Conservation (phyloP, 2,113 vertebrate genomes). For the Pachypanchax playfairii region DNA sequence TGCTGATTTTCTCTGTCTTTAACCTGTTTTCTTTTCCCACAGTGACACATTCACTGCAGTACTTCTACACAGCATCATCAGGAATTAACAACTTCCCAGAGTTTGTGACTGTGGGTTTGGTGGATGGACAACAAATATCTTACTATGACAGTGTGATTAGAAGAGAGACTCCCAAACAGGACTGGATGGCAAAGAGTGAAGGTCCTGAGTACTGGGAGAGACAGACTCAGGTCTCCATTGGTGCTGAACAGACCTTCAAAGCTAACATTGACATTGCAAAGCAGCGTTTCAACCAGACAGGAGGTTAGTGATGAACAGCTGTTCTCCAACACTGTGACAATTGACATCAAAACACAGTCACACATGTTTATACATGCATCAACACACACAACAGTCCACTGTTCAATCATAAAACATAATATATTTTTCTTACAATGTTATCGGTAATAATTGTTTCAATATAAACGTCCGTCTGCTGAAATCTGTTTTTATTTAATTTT, state of each 20-base stretch:
- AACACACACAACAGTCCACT: no score
- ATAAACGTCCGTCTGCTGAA: no score
- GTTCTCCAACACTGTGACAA: neutral
- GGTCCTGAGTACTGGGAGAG: conserved; percentile 11
- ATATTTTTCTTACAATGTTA: no score
- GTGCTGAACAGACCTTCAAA: conserved; percentile 6
- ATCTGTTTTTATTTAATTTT: no score
- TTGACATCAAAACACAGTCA: no score
- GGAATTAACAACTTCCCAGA: conserved; percentile 12
- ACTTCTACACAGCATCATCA: conserved; percentile 19
- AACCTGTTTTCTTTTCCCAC: neutral
- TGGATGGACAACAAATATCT: conserved; percentile 16
- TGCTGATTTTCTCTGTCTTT: no score
- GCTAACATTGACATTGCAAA: conserved; percentile 19
- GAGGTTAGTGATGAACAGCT: conserved; percentile 14
- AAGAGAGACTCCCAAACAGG: neutral
- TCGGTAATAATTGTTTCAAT: no score
- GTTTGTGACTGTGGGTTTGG: neutral
- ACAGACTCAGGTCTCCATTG: neutral
- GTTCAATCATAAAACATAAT: no score
- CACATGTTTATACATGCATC: no score
- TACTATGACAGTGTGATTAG: neutral
- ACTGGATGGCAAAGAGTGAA: conserved; percentile 1
- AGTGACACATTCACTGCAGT: neutral
- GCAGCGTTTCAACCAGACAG: conserved; percentile 47